Evolutionary conservation across 2,113 vertebrate genomes (phyloP).

Genomic region (Channa maculata): DNA sequence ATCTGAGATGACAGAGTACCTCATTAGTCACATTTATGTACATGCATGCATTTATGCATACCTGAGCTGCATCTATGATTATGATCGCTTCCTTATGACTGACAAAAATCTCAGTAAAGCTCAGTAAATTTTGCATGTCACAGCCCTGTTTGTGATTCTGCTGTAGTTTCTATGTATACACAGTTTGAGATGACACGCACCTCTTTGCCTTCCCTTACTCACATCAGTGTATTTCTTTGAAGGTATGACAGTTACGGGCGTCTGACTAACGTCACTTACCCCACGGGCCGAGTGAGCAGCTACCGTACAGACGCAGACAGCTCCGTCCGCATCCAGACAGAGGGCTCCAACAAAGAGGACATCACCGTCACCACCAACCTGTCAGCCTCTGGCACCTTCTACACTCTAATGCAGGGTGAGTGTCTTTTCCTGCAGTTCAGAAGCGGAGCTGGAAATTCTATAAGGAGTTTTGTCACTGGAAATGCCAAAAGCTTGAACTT

Average conservation of each 20-base stretch:
- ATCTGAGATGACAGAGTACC: conserved; percentile 17
- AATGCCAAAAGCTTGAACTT: conserved; percentile 7
- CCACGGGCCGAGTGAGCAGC: conserved; percentile 95
- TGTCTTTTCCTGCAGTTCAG: conserved; percentile 1
- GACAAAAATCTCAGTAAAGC: conserved; percentile 22
- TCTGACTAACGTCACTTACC: conserved; percentile 97
- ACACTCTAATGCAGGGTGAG: conserved; percentile 96
- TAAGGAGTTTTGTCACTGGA: not conserved
- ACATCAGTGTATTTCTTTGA: conserved; percentile 49
- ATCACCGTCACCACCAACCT: conserved; percentile 97
- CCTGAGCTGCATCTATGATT: conserved; percentile 39
- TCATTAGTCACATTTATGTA: conserved; percentile 45
- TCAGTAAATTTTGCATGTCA: not conserved
- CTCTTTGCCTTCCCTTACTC: conserved; percentile 30
- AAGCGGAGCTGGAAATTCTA: conserved; percentile 26
- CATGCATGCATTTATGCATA: conserved; percentile 28
- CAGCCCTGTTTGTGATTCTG: conserved; percentile 39
- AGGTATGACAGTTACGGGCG: conserved; percentile 97
- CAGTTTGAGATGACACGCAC: conserved; percentile 15
- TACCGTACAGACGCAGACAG: conserved; percentile 93
- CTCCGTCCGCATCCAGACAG: conserved; percentile 92
- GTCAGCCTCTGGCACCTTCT: conserved; percentile 96
- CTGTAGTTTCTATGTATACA: not conserved
- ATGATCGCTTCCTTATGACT: conserved; percentile 1
- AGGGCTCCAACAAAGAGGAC: conserved; percentile 95